Conservation (phyloP, 2,113 vertebrate species). For the Gambusia holbrooki region DNA sequence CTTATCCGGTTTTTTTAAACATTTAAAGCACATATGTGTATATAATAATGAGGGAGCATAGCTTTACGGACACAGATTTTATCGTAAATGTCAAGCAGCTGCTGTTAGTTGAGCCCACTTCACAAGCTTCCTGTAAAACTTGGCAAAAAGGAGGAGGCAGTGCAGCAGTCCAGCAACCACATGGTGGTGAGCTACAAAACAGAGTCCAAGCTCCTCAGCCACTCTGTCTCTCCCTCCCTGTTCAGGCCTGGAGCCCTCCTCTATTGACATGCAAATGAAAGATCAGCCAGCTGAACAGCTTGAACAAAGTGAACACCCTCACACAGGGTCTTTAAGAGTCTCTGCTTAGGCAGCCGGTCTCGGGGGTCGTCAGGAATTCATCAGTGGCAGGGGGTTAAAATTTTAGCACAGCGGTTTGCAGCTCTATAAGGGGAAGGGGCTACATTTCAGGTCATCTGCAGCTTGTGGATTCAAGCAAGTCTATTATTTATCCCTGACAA, state of each 20-base stretch:
- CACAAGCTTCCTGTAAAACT: slow-evolving; percentile 41
- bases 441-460: slow-evolving; percentile 7
- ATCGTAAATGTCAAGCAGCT: slow-evolving; percentile 53
- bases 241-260: slow-evolving; percentile 32
- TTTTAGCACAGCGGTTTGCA: slow-evolving; percentile 21
- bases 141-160: slow-evolving; percentile 23
- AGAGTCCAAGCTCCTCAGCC: slow-evolving; percentile 37
- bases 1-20: neutral
- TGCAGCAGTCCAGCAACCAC: slow-evolving; percentile 35
- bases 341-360: slow-evolving; percentile 49
- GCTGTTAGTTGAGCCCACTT: slow-evolving; percentile 43
- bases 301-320: slow-evolving; percentile 69
- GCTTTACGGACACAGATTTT: slow-evolving; percentile 9
- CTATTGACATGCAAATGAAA: slow-evolving; percentile 81
- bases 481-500: neutral
- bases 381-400: slow-evolving; percentile 25
- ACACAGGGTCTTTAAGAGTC: slow-evolving; percentile 60
- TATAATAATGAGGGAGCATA: neutral
- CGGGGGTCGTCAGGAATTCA: slow-evolving; percentile 41
- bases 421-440: slow-evolving; percentile 6
- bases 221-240: slow-evolving; percentile 20
- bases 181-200: slow-evolving; percentile 25
- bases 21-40: slow-evolving; percentile 15
- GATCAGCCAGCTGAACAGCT: slow-evolving; percentile 70
- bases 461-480: slow-evolving; percentile 1